Evolutionary conservation across 1,140 invertebrate species (phyloP), one percentile per base, ranked within the genome.

Genomic region (Pseudomyrmex sp.): DNA sequence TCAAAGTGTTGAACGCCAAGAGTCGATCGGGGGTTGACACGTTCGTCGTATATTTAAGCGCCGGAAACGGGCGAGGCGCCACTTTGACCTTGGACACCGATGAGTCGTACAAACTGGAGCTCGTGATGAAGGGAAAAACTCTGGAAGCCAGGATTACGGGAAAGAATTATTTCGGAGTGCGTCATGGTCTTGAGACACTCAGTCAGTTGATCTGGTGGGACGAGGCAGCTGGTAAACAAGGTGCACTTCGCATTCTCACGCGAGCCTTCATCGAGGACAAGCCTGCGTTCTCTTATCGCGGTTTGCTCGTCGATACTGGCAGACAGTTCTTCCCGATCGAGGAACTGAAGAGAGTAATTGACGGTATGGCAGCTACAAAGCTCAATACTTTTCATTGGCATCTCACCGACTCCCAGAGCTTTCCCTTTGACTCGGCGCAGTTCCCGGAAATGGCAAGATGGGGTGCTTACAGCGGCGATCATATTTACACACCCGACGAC

Each of bases 351-450:
- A 95, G 95, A 62, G 96, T 97, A 2, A 93, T 98, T 1, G 96
- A 98, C 87, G 97, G 95, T 3, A 98, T 98, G 97, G 96, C 97
- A 0, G 95, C 96, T 0, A 96, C 96, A 23, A 98, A 98, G 93
- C 92, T 98, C 83, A 98, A 98, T 89, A 96, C 97, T 0, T 96
- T 98, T 50, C 98, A 98, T 91, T 98, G 97, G 97, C 97, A 98
- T 89, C 95, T 97, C 1, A 97, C 97, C 0, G 98, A 98, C 90
- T 96, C 97, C 0, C 97, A 98, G 83, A 98, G 97, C 90, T 98
- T 98, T 92, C 97, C 98, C 0, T 95, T 97, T 83, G 96, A 97
- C 68, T 96, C 97, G 0, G 95, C 94, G 1, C 94, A 96, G 20
- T 96, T 97, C 46, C 97, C 97, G 0, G 96, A 97, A 89, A 96